Base-by-base conservation (phyloP, 92 coral and sea anemone genomes). In the Diadumene lineata region DNA sequence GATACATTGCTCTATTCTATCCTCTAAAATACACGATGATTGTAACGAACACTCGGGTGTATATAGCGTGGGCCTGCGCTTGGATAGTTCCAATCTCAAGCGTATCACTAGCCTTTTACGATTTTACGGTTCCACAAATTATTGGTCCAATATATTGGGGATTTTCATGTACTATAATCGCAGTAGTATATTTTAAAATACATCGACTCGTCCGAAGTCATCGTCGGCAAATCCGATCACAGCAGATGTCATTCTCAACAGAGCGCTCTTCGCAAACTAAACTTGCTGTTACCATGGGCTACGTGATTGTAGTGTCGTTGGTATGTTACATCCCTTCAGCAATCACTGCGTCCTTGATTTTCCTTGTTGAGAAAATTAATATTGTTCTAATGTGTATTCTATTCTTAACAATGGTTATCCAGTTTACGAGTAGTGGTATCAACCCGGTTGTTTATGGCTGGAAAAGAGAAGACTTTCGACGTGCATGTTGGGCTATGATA, bases 1-100 rank as follows among this genome's bases (percentile, higher is more conserved):
- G 74, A 69, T 69, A 69, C 60, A 27, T 50, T 1, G 74, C 74
- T 22, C 57, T 69, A 17, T 69, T 69, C 38, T 26, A 25, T 11
- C 74, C 51, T 17, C 43, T 69, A 3, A 22, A 61, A 24, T 69
- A 69, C 43, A n/a, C 19, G 10, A 25, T 43, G 7, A 60, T 69
- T 11, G 25, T 69, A 11, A 69, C 74, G 7, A 27, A 69, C 34
- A 0, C 19, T 2, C 50, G 60, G 50, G 58, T 43, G 13, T 48
- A 48, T 22, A 1, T 28, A 11, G 43, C 50, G 29, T 33, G n/a
- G 28, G 0, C 50, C 19, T 15, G 17, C 1, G 33, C 34, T 11
- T 69, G 74, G 60, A 24, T 48, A 0, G 1, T 48, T 26, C 50
- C 28, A 7, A 21, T 58, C 11, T 22, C 27, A 58, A 24, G 26